Evolutionary conservation across 1,140 invertebrate species (phyloP), one percentile per base, ranked within the genome.

Genomic region (Diuraphis noxia): DNA sequence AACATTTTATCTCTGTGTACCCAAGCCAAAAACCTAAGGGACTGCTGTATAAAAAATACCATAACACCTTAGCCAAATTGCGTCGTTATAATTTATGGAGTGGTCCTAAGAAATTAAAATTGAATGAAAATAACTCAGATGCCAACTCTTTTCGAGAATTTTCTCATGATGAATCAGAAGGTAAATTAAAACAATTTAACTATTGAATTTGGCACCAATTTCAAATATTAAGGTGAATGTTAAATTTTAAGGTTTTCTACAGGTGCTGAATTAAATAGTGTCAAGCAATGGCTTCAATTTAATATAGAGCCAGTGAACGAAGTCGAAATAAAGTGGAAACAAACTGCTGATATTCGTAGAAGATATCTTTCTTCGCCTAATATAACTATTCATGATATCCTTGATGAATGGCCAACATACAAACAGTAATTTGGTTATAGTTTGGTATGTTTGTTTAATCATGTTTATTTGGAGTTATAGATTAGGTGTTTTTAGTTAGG

Each of bases 251-350:
- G n/a, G n/a, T n/a, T n/a, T 85, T 85, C 40, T 85, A 43, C 41
- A 25, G 46, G 21, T 86, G 36, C 30, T 34, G 17, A 49, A 19
- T 86, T 86, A 86, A 49, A 34, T 25, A 86, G 46, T 49, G 43
- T n/a, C n/a, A 86, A 86, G n/a, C 41, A 86, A 86, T 86, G 41
- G 84, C 84, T 86, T 34, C 43, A 86, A 36, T 86, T 82, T 41
- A 82, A 82, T 41, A 17, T 41, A 30, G 40, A 82, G 30, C 81
- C 81, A 30, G 3, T 82, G 34, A 86, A 19, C 36, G 84, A 86
- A 49, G 43, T 86, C 17, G 21, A 34, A 34, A 49, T 86, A 49
- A 86, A 86, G 21, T 86, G 84, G 84, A 34, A 86, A 36, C 30
- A 86, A 52, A 86, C 84, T 13, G 41, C 41, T 49, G 23, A 19